Base-by-base conservation (phyloP, 2,113 vertebrate species). In the Ophthalmolycus amberensis region DNA sequence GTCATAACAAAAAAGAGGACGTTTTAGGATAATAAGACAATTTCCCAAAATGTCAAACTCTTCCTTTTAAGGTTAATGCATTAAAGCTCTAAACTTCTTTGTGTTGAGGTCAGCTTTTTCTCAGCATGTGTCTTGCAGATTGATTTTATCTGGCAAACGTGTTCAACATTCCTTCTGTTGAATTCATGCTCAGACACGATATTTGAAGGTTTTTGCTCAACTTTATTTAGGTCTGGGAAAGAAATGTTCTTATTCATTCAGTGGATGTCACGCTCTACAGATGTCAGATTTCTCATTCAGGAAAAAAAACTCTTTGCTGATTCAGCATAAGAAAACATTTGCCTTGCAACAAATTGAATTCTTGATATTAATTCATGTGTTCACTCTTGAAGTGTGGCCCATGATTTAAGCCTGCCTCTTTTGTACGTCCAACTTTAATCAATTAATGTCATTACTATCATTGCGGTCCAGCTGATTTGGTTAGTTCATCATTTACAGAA, bases 401-500 rank as follows among this genome's bases (percentile, higher is more conserved):
- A 14, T 82, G 85, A 89, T 90, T 89, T 90, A 80, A 90, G 84
- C 84, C 88, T 54, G 82, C 70, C 85, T 88, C 91, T 87, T 86
- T 88, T 90, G 87, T 88, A 79, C 75, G 87, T 87, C 86, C 69
- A 81, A 85, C 88, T 90, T 85, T 75, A 91, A 91, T 93, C 86
- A 92, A 93, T 90, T 91, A 85, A 88, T 79, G 89, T 84, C 89
- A 84, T 80, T 71, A 64, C 77, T 56, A 83, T 85, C 79, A 62
- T 66, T 71, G 85, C 48, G 50, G 86, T 84, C 87, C 75, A 80
- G 80, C 88, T 91, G 90, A 92, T 93, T 25, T 87, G 80, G 88
- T 88, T 81, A 87, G 84, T 82, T 92, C 89, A 88, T 88, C 89
- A 85, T 91, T 93, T 94, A 94, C 85, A 71, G 85, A 82, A 46